Conservation (phyloP, 1,140 invertebrate genomes). For the Drosophila arawakana region DNA sequence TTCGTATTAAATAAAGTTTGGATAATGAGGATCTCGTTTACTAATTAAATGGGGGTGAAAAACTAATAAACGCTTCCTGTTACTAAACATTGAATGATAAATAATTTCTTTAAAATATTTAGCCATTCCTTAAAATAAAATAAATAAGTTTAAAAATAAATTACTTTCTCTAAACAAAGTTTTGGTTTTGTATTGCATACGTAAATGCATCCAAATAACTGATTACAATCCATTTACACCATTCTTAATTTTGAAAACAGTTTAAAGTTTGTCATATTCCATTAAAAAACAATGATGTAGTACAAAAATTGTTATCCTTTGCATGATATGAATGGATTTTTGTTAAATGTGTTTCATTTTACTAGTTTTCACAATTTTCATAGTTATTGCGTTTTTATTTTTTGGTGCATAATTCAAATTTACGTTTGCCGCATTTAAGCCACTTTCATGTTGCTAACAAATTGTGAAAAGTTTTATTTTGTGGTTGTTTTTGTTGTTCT, state of each 20-base stretch:
- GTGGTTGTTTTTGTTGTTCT: slow-evolving; percentile 11
- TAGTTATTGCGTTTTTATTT: slow-evolving; percentile 74
- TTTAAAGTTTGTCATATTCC: slow-evolving; percentile 14
- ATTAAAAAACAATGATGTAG: slow-evolving; percentile 1
- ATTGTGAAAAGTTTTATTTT: slow-evolving; percentile 61
- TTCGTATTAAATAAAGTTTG: slow-evolving; percentile 26
- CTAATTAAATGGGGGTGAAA: neutral
- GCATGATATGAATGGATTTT: slow-evolving; percentile 3
- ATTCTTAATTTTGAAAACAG: slow-evolving; percentile 24
- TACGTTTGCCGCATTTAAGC: slow-evolving; percentile 77
- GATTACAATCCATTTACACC: neutral
- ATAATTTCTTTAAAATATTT: no score
- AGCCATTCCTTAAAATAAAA: no score
- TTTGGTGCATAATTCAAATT: slow-evolving; percentile 77
- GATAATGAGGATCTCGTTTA: slow-evolving; percentile 7
- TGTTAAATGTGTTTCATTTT: slow-evolving; percentile 44
- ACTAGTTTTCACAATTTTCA: slow-evolving; percentile 60
- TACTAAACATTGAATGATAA: neutral
- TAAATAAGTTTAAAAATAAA: no score
- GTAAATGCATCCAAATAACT: no score
- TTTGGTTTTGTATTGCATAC: neutral
- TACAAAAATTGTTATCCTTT: slow-evolving; percentile 14
- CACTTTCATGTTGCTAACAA: slow-evolving; percentile 72
- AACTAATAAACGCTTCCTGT: no score
- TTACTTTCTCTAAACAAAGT: neutral